phyloP scores from a whole-genome alignment of 2,797 vertebrate species.

The Pangasius krempfi region DNA sequence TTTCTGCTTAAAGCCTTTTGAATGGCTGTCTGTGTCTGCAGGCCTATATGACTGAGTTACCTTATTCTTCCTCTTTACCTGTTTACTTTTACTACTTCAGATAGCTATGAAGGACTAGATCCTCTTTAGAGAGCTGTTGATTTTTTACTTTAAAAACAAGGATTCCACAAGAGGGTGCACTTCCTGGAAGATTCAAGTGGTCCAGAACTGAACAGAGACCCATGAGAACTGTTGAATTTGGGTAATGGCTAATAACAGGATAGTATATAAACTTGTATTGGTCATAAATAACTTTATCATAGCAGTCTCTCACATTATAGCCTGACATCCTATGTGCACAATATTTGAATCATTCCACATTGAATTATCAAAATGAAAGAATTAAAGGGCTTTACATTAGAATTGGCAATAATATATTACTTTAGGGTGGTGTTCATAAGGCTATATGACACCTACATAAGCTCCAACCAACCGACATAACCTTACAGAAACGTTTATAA shows the following conservation, averaged over 20 bases:
- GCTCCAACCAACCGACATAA: neutral
- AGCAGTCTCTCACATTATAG: neutral
- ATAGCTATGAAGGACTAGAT: conserved; percentile 2
- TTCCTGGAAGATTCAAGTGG: neutral
- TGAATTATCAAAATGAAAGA: neutral
- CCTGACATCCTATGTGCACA: neutral
- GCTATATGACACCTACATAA: neutral
- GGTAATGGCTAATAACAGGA: neutral
- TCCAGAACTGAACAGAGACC: neutral
- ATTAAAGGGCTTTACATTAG: neutral
- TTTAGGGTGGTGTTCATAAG: neutral
- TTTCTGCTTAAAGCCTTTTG: conserved; percentile 35
- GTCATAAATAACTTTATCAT: neutral
- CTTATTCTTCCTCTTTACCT: conserved; percentile 18
- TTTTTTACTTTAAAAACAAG: neutral
- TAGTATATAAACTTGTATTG: neutral
- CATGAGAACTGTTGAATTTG: neutral
- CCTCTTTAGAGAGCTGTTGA: neutral
- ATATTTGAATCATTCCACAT: neutral
- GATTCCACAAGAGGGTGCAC: neutral
- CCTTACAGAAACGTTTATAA: neutral
- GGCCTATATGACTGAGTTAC: conserved; percentile 29
- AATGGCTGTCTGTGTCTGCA: conserved; percentile 35
- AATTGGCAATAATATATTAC: neutral
- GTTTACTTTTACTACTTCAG: conserved; percentile 20